Conservation (phyloP, 1,140 invertebrate genomes). For the Argopecten irradians region DNA sequence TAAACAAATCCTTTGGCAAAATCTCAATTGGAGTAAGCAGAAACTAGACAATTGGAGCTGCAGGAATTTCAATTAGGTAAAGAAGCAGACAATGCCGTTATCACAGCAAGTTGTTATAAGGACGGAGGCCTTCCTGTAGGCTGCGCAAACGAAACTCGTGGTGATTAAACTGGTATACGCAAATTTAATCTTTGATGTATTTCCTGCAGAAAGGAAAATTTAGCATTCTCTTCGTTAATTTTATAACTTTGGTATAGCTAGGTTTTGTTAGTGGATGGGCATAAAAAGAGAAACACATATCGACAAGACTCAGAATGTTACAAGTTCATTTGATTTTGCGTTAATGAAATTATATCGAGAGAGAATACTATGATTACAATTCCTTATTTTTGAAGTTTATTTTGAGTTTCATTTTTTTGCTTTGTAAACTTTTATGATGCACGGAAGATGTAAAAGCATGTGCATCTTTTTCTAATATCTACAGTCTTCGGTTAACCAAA, state of each 20-base stretch:
- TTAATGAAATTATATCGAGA: no score
- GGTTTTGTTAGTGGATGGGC: no score
- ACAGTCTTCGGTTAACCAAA: background rate
- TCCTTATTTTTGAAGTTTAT: no score
- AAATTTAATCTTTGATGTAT: background rate
- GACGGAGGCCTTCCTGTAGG: background rate
- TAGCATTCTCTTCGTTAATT: background rate
- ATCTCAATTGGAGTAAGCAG: background rate
- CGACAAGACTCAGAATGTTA: no score
- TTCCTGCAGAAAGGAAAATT: background rate
- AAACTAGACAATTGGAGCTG: background rate
- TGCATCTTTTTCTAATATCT: background rate
- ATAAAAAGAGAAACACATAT: no score
- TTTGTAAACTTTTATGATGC: background rate
- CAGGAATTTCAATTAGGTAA: conserved; percentile 6
- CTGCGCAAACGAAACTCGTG: background rate
- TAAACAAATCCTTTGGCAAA: background rate
- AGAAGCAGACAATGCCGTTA: background rate
- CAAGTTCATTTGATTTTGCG: no score
- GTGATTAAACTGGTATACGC: background rate
- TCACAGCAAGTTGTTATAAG: background rate
- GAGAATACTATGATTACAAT: no score
- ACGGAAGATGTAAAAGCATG: background rate
- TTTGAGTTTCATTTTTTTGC: background rate
- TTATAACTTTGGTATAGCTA: background rate